Evolutionary conservation across 1,140 invertebrate species (phyloP).

Genomic region (Camponotus vicinus): DNA sequence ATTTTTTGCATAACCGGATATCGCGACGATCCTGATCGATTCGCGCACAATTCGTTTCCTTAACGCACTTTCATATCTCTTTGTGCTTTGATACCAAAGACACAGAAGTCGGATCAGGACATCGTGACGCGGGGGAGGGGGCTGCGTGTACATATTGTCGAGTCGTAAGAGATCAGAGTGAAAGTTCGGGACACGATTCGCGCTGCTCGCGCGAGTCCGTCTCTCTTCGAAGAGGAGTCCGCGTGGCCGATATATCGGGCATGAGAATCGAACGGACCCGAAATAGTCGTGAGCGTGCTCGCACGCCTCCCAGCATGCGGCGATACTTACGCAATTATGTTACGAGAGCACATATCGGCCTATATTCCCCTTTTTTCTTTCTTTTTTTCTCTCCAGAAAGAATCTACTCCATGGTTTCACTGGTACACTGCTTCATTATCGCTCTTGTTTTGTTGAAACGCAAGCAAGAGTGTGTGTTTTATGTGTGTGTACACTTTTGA

Average conservation of each 20-base stretch:
- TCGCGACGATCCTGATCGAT: background rate
- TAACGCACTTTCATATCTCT: slow-evolving; percentile 62
- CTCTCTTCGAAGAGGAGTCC: slow-evolving; percentile 75
- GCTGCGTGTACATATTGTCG: slow-evolving; percentile 66
- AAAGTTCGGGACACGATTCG: slow-evolving; percentile 79
- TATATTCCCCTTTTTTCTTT: background rate
- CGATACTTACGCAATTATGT: slow-evolving; percentile 71
- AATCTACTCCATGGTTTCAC: slow-evolving; percentile 23
- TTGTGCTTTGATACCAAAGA: slow-evolving; percentile 59
- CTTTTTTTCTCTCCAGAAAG: slow-evolving; percentile 41
- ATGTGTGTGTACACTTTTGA: slow-evolving; percentile 74
- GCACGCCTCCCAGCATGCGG: slow-evolving; percentile 56
- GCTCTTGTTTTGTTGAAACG: slow-evolving; percentile 31
- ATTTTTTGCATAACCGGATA: background rate
- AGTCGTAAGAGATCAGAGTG: slow-evolving; percentile 79
- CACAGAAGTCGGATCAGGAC: slow-evolving; percentile 69
- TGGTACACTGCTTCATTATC: slow-evolving; percentile 58
- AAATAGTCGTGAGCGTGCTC: slow-evolving; percentile 72
- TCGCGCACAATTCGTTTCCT: background rate
- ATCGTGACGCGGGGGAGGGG: slow-evolving; percentile 33
- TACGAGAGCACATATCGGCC: slow-evolving; percentile 34
- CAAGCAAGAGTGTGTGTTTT: slow-evolving; percentile 34
- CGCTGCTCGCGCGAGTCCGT: slow-evolving; percentile 60
- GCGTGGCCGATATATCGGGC: slow-evolving; percentile 58
- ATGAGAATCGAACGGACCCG: slow-evolving; percentile 66